Conservation (phyloP, 2,113 vertebrate genomes). For the Scalopus aquaticus region DNA sequence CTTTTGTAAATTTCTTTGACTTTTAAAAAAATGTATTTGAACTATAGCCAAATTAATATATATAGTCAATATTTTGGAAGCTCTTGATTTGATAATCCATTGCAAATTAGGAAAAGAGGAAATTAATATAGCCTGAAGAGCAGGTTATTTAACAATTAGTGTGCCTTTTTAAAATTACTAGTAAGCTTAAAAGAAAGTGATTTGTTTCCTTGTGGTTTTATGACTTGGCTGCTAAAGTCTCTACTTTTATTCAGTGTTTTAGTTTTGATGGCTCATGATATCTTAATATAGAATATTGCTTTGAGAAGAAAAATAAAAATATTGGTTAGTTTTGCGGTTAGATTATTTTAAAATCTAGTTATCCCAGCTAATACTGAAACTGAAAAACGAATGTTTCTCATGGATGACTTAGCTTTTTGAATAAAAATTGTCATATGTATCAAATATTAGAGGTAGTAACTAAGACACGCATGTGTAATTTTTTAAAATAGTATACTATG, state of each 20-base stretch:
- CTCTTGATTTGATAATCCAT: slow-evolving; percentile 46
- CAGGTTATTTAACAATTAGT: not conserved
- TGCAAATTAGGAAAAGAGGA: slow-evolving; percentile 48
- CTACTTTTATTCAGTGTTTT: not conserved
- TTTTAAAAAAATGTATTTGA: slow-evolving; percentile 43
- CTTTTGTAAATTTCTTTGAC: slow-evolving; percentile 50
- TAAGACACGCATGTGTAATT: not conserved
- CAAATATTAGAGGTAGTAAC: not conserved
- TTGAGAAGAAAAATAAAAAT: slow-evolving; percentile 38
- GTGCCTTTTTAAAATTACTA: not conserved
- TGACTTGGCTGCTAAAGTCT: not conserved
- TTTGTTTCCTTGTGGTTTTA: slow-evolving; percentile 40
- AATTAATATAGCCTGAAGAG: slow-evolving; percentile 27
- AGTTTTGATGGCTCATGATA: not conserved
- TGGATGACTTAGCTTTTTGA: not conserved
- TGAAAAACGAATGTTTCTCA: not conserved
- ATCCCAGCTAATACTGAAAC: slow-evolving; percentile 10
- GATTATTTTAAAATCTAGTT: slow-evolving; percentile 10
- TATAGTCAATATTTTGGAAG: slow-evolving; percentile 55
- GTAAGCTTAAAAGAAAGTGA: slow-evolving; percentile 26
- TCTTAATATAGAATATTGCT: slow-evolving; percentile 30
- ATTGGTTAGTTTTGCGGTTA: slow-evolving; percentile 20
- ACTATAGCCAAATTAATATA: slow-evolving; percentile 51
- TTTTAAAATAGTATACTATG: not conserved
- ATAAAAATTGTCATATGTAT: not conserved